Base-by-base conservation (phyloP, 2,113 vertebrate species). In the Sebastes fasciatus region DNA sequence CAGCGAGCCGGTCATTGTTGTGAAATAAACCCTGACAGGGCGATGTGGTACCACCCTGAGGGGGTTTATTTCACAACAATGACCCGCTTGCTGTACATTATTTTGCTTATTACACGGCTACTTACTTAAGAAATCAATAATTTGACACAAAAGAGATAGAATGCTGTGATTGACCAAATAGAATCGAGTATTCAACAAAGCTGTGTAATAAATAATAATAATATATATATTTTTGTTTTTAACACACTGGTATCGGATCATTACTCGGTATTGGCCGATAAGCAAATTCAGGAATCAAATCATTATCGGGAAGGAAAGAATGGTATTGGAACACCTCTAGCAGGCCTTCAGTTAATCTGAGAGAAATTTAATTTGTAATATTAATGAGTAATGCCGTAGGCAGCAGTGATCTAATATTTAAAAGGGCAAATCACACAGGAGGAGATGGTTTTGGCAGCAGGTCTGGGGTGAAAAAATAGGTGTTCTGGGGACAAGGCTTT, bases 401-500 rank as follows among this genome's bases (percentile, higher is more conserved):
- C 80, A 63, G 42, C 40, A 65, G 60, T 49, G 34, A 69, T 84
- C 17, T 70, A 74, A 86, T 89, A 74, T 86, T 84, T 85, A 77
- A 90, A 86, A 91, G 71, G 45, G 17, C 61, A 75, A 52, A 85
- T 80, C 67, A 69, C 70, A 49, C 8, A 63, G 54, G 54, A 74
- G 52, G 71, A 73, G 49, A 43, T 77, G 23, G 48, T 77, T 87
- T 87, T 75, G 52, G 58, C 75, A 65, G 57, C 65, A 67, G 64
- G 49, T 83, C n/a, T 79, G 55, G 75, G 77, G 34, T 34, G 34
- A 34, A 71, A 66, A 79, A 67, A 82, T 63, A 75, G 49, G 71
- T 86, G 79, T 83, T 90, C 72, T 86, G 80, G 60, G 83, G 80
- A 80, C 21, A 66, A 89, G 66, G 72, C 77, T 64, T 51, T 46